A percentile compares a stretch with the other conserved stretches of the same genome.
phyloP scores from a whole-genome alignment of 2,797 vertebrate genomes.

The Gouania willdenowi region DNA sequence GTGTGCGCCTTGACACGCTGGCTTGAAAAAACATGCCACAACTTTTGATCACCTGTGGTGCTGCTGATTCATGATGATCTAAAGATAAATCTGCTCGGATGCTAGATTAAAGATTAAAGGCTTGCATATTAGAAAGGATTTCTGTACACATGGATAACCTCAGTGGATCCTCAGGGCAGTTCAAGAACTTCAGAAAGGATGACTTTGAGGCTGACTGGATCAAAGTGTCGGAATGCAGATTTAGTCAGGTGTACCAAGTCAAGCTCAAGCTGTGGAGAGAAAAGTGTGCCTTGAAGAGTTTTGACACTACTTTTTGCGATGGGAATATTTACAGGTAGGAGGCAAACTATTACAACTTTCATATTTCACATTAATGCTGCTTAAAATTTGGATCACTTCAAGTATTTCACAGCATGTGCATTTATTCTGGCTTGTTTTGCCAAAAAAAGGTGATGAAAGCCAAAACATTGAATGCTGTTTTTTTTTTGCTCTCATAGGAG shows the following conservation, averaged over 20 bases:
- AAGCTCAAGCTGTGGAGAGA: slow-evolving; percentile 77
- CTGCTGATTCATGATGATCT: slow-evolving; percentile 15
- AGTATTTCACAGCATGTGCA: no score
- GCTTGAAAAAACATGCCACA: no score
- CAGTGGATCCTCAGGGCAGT: slow-evolving; percentile 27
- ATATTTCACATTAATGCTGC: no score
- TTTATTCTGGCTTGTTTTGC: no score
- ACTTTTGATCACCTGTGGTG: slow-evolving; percentile 1
- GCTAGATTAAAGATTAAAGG: slow-evolving; percentile 18
- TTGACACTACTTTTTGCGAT: slow-evolving; percentile 37
- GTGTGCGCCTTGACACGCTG: slow-evolving; percentile 1
- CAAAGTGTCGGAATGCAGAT: slow-evolving; percentile 76
- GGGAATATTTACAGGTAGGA: slow-evolving; percentile 67
- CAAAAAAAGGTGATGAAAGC: no score
- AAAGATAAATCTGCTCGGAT: slow-evolving; percentile 31
- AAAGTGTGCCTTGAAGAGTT: slow-evolving; percentile 77
- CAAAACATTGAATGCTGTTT: no score
- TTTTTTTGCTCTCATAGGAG: slow-evolving; percentile 46
- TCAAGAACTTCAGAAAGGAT: slow-evolving; percentile 72
- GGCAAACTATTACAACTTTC: background rate
- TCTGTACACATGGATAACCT: slow-evolving; percentile 40
- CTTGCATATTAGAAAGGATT: slow-evolving; percentile 2
- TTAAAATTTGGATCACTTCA: no score
- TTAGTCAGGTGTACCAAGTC: slow-evolving; percentile 81
- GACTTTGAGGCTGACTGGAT: slow-evolving; percentile 84